Percentiles rank a stretch among this genome's conserved stretches.
phyloP scores from a whole-genome alignment of 2,888 invertebrate genomes.

The Linyphia triangularis region DNA sequence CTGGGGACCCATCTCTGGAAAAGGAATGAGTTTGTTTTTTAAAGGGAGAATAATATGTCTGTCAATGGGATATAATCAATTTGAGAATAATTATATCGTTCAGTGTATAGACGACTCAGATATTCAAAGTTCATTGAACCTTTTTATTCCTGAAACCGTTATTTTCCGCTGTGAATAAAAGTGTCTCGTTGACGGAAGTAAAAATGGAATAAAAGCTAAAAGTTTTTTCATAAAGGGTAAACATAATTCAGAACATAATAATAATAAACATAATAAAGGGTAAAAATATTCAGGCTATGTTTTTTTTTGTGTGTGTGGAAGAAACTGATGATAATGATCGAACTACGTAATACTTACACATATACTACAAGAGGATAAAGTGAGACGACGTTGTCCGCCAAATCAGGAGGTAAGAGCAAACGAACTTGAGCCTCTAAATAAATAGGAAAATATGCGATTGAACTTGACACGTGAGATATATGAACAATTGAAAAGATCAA shows the following conservation, averaged over 20 bases:
- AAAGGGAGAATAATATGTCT: no score
- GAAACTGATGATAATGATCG: background rate
- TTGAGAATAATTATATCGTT: no score
- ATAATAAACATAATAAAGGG: background rate
- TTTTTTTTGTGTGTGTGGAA: background rate
- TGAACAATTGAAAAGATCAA: no score
- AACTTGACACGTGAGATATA: no score
- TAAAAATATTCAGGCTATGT: background rate
- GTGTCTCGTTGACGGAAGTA: no score
- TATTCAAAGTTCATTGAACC: no score
- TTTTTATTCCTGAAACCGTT: no score
- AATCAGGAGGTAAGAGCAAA: slow-evolving; percentile 91
- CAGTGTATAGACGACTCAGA: no score
- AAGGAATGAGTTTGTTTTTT: no score
- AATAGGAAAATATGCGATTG: background rate
- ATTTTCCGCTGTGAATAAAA: no score
- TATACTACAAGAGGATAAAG: slow-evolving; percentile 91
- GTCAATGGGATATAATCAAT: no score
- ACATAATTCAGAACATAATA: background rate
- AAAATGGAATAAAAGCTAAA: background rate
- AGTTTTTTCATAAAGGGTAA: background rate
- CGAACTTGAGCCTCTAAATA: slow-evolving; percentile 87
- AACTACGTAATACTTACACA: slow-evolving; percentile 54
- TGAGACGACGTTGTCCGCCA: slow-evolving; percentile 94
- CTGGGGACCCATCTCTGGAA: slow-evolving; percentile 89